phyloP scores from a whole-genome alignment of 2,797 vertebrate genomes.

The Phoebastria nigripes region DNA sequence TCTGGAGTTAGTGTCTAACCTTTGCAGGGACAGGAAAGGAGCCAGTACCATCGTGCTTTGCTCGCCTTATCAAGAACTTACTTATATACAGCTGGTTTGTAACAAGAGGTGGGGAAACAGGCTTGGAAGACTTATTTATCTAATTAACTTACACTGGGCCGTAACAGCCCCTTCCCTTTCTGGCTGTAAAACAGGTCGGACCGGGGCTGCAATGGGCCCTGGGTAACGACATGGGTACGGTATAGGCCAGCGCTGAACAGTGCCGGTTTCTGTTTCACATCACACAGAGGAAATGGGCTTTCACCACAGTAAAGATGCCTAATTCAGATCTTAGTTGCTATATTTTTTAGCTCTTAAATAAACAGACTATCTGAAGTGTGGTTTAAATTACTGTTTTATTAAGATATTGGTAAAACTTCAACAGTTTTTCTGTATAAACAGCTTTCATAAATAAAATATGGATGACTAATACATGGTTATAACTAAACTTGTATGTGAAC shows the following conservation, averaged over 20 bases:
- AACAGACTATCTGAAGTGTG: slow-evolving; percentile 51
- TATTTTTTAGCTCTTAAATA: slow-evolving; percentile 41
- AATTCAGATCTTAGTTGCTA: neutral
- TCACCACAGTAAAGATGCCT: neutral
- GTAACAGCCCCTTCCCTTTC: neutral
- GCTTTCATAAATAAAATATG: slow-evolving; percentile 77
- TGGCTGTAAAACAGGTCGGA: neutral
- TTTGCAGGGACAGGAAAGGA: rapidly evolving
- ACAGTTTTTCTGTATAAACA: slow-evolving; percentile 77
- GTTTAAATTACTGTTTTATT: slow-evolving; percentile 80
- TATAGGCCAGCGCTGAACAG: rapidly evolving
- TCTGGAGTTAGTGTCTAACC: neutral
- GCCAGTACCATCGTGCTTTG: rapidly evolving
- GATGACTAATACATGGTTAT: slow-evolving; percentile 75
- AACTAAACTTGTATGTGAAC: slow-evolving; percentile 67
- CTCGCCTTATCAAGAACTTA: rapidly evolving
- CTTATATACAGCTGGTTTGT: rapidly evolving
- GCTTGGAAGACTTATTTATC: rapidly evolving
- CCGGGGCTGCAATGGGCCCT: rapidly evolving
- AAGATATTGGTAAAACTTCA: slow-evolving; percentile 80
- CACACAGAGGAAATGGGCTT: neutral
- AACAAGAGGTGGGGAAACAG: neutral
- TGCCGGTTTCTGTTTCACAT: rapidly evolving
- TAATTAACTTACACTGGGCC: neutral
- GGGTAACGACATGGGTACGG: rapidly evolving